These are phyloP conservation scores for Nansenia antarctica DNA, from an alignment of 2,113 vertebrate genomes.

Conservation along the genomic window DNA sequence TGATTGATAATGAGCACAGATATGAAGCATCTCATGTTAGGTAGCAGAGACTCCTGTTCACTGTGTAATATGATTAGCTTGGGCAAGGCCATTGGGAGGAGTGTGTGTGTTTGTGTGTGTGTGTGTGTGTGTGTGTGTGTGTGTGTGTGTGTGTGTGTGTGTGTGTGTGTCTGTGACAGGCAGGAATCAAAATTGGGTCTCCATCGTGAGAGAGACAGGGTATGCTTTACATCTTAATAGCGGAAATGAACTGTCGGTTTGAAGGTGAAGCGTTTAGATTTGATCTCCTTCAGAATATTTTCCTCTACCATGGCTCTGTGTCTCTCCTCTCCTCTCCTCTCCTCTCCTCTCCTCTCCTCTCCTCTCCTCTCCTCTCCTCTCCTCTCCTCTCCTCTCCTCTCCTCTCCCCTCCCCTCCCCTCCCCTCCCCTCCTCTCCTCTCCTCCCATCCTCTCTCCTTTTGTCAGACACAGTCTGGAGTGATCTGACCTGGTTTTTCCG, in stretches of 20 bases:
- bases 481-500: slow-evolving; percentile 34
- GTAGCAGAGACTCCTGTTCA: slow-evolving; percentile 51
- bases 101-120: slow-evolving; percentile 3
- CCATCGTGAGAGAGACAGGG: background rate
- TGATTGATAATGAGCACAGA: slow-evolving; percentile 47
- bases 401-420: background rate
- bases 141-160: slow-evolving; percentile 1
- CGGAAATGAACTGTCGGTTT: too few species aligned
- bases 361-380: background rate
- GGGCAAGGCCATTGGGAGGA: slow-evolving; percentile 8
- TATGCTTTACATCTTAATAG: background rate
- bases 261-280: too few species aligned
- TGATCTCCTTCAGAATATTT: background rate
- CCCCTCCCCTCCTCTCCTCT: too few species aligned
- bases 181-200: background rate
- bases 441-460: slow-evolving; percentile 4
- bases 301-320: too few species aligned
- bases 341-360: too few species aligned
- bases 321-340: too few species aligned
- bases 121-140: background rate
- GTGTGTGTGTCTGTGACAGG: background rate
- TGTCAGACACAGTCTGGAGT: slow-evolving; percentile 6
- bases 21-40: slow-evolving; percentile 50
- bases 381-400: too few species aligned
- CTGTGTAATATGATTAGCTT: slow-evolving; percentile 49